Evolutionary conservation across 2,797 vertebrate species (phyloP), one percentile per base, ranked within the genome.

Genomic region (Sternarchorhynchus goeldii): DNA sequence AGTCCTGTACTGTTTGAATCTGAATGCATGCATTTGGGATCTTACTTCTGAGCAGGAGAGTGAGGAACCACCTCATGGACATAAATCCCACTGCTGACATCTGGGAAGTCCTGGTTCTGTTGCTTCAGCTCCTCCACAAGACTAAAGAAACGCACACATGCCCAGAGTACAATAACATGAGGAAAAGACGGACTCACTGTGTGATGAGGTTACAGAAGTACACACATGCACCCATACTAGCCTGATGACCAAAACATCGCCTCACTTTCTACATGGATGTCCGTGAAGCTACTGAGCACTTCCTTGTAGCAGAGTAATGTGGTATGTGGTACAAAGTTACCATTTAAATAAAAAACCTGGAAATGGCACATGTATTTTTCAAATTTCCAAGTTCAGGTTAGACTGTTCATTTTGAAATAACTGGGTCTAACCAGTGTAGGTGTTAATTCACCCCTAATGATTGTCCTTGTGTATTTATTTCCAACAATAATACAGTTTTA

Each of bases 1-100:
- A 55, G 8, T 10, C 10, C 4, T 71, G 69, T 8, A n/a, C 29
- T 21, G 55, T 31, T 14, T 59, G 31, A 60, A 73, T 32, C n/a
- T 25, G 32, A 80, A 18, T 53, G 10, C 29, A 50, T 76, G 57
- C 73, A 31, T 56, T 50, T 50, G 16, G 10, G 25, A 69, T 76
- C 93, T 16, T 92, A 98, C 97, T 95, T 96, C 59, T 96, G 91
- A 79, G 96, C 95, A 67, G 97, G 96, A 18, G 97, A 98, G 79
- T 96, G 92, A 56, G 95, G 92, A 77, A 95, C 86, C 2, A 98
- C 96, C 81, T 97, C 96, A 4, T 96, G 95, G 76, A 98, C 95
- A 0, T 95, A 97, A 84, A 98, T 97, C 55, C 97, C 97, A 70
- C 92, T 93, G 87, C 85, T 88, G 65, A 97, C 94, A 34, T 94